These are phyloP conservation scores for Pseudorectes ferrugineus DNA, from an alignment of 2,113 vertebrate genomes.

Conservation along the genomic window DNA sequence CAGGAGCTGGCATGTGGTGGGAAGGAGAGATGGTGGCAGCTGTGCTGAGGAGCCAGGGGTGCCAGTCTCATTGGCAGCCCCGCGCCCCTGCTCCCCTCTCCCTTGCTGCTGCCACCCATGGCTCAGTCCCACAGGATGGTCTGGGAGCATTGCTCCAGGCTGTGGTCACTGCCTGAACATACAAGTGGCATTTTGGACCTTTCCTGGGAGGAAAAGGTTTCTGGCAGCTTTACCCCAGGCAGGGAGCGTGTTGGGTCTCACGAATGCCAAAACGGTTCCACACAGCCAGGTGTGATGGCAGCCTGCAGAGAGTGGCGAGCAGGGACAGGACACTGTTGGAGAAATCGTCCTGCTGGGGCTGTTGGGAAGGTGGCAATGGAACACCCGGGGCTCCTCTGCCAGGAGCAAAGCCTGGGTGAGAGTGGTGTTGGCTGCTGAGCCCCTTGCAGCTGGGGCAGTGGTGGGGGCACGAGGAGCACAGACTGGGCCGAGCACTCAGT, in stretches of 20 bases:
- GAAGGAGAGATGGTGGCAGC: background rate
- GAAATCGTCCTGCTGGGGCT: rapidly evolving
- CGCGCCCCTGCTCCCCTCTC: background rate
- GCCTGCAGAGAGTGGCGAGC: background rate
- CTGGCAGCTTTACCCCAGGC: background rate
- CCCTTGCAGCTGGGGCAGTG: rapidly evolving
- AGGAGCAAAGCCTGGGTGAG: rapidly evolving
- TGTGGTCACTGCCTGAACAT: rapidly evolving
- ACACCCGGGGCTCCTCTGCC: background rate
- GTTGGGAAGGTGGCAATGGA: rapidly evolving
- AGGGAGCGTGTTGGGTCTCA: background rate
- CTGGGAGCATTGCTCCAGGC: background rate
- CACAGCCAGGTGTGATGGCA: rapidly evolving
- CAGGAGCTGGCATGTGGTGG: background rate
- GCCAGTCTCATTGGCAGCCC: background rate
- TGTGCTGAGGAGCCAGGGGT: rapidly evolving
- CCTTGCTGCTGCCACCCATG: rapidly evolving
- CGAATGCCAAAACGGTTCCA: rapidly evolving
- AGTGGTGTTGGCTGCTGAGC: background rate
- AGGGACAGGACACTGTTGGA: rapidly evolving
- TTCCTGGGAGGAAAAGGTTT: background rate
- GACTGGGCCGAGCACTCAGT: rapidly evolving
- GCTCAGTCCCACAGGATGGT: background rate
- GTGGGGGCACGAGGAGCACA: background rate
- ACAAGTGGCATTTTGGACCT: background rate